A percentile compares a stretch with the other conserved stretches of the same genome.
Conservation (phyloP, 1,140 invertebrate genomes). For the Mylabris phalerata region DNA sequence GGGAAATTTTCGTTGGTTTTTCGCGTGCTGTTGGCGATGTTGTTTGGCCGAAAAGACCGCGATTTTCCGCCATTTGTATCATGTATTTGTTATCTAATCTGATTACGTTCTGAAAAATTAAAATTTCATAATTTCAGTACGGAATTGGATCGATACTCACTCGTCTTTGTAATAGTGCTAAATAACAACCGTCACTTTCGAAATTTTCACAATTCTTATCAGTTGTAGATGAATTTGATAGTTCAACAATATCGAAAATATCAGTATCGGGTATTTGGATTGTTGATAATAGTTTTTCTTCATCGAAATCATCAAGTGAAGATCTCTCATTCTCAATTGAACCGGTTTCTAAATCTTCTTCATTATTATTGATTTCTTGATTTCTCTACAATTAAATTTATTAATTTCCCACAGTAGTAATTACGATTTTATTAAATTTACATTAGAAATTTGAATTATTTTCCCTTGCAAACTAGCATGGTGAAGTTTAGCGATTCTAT, state of each 20-base stretch:
- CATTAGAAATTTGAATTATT: slow-evolving; percentile 2
- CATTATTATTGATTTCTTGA: slow-evolving; percentile 26
- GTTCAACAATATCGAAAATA: slow-evolving; percentile 55
- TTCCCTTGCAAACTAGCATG: slow-evolving; percentile 50
- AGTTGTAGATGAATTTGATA: slow-evolving; percentile 51
- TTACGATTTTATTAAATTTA: too few species aligned
- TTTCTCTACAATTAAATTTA: background rate
- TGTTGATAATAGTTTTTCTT: slow-evolving; percentile 8
- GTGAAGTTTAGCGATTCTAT: slow-evolving; percentile 53
- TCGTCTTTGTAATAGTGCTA: slow-evolving; percentile 64
- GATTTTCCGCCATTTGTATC: slow-evolving; percentile 68
- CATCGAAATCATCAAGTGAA: background rate
- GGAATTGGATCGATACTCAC: slow-evolving; percentile 28
- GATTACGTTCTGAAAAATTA: slow-evolving; percentile 51
- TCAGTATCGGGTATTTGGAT: slow-evolving; percentile 61
- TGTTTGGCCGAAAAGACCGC: slow-evolving; percentile 61
- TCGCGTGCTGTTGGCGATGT: slow-evolving; percentile 28
- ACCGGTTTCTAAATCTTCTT: background rate
- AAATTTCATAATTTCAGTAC: background rate
- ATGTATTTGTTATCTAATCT: slow-evolving; percentile 71
- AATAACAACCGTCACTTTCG: slow-evolving; percentile 57
- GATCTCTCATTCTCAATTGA: background rate
- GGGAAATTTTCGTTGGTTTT: slow-evolving; percentile 11
- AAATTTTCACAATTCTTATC: slow-evolving; percentile 43
- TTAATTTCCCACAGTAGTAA: background rate